Base-by-base conservation (phyloP, 2,113 vertebrate genomes). In the Cyanistes caeruleus region DNA sequence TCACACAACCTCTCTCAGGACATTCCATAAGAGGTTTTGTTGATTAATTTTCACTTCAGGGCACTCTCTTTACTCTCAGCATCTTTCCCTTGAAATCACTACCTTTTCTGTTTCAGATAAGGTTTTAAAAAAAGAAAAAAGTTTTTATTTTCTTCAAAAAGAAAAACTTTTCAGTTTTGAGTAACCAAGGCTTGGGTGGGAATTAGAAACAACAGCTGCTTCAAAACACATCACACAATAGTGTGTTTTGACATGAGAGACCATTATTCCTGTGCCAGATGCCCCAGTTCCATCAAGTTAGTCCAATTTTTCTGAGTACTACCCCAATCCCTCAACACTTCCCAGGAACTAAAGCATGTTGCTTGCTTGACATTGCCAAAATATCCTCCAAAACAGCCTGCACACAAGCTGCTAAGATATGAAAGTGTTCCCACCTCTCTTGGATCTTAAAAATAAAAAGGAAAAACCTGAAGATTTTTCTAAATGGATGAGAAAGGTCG, bases 361-460 rank as follows among this genome's bases (percentile, higher is more conserved):
- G 75, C 56, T 90, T 77, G 55, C 49, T 79, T 96, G 87, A 91
- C 87, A 87, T 78, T 94, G 95, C 95, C 95, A 95, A 94, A 95
- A 95, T 96, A 92, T 85, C 91, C 82, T 39, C 85, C 83, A 84
- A 93, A 95, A 88, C 96, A 95, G 91, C 95, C 93, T 0, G 70
- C 94, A 95, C 78, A 67, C 95, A 96, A 96, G 95, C 95, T 97
- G 95, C 95, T 95, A 88, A 80, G 85, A 92, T 68, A 89, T 8
- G 30, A 60, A 93, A 94, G 53, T 52, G 58, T 89, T 97, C 86
- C 77, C 88, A 96, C 91, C 91, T 87, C 87, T 92, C 67, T 33
- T 70, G 60, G 41, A 88, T 87, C 79, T 95, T 92, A 94, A 91
- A 95, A 94, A 77, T 89, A 73, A 77, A 95, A 84, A 49, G 18